Conservation (phyloP, 2,113 vertebrate species). For the Hystrix brachyura region DNA sequence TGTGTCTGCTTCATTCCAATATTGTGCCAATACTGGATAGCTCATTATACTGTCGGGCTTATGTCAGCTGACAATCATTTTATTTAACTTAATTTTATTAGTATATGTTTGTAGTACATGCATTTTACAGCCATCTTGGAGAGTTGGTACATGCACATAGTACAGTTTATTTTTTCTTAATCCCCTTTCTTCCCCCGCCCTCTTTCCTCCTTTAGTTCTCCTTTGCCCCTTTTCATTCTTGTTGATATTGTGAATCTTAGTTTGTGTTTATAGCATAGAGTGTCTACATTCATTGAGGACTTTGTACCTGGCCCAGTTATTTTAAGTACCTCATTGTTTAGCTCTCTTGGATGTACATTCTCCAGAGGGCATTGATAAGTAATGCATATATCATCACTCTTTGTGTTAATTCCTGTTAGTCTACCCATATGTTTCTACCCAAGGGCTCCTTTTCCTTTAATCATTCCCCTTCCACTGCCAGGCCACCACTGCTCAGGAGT, state of each 20-base stretch:
- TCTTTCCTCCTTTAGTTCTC: not conserved
- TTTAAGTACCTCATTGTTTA: not conserved
- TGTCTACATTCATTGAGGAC: not conserved
- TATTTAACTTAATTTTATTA: not conserved
- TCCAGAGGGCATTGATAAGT: not conserved
- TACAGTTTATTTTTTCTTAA: not conserved
- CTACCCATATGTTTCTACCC: not conserved
- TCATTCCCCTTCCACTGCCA: not conserved
- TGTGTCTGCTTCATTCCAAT: not conserved
- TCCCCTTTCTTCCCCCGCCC: not conserved
- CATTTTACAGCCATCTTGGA: not conserved
- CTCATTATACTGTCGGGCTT: not conserved
- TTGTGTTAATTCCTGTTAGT: not conserved
- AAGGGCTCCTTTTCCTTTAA: not conserved
- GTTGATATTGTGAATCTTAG: not conserved
- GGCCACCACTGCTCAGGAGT: not conserved
- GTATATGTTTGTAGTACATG: not conserved
- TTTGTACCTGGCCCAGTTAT: not conserved
- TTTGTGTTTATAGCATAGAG: not conserved
- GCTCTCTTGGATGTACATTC: not conserved
- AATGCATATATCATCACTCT: not conserved
- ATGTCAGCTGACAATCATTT: not conserved
- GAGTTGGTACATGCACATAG: not conserved
- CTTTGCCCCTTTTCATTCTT: not conserved
- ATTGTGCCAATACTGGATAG: not conserved